Base-by-base conservation (phyloP, 1,140 invertebrate genomes). In the Nomia melanderi region DNA sequence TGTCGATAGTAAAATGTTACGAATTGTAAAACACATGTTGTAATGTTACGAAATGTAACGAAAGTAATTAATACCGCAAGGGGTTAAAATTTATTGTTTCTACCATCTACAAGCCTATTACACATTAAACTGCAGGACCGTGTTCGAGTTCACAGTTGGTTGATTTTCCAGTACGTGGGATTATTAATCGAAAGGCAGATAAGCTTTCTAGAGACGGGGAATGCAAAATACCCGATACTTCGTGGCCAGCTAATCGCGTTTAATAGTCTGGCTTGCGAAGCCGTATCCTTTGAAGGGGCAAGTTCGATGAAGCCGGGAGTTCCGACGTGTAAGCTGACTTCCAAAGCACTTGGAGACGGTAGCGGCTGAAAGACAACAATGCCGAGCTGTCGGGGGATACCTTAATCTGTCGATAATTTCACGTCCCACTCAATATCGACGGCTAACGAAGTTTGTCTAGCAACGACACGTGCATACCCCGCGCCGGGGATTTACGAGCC, bases 391-490 rank as follows among this genome's bases (percentile, higher is more conserved):
- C 63, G 36, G 12, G 14, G 33, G n/a, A 66, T 33, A 66, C n/a
- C 72, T 62, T 77, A 77, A 77, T 77, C 75, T 71, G 66, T 77
- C 66, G 75, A 77, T 71, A 71, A 77, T 70, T 66, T 62, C 53
- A 20, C 36, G 36, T 57, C 59, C 23, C 20, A 41, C 12, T 31
- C 59, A 44, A 59, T 78, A 73, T 74, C 69, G 60, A 12, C 41
- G 8, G 11, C 59, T 41, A 47, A 72, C 54, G 39, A 65, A 65
- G 67, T 77, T 77, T 77, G 75, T 71, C 74, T 62, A 77, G 8
- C 74, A 62, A 23, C 53, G 54, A 69, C 64, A 67, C 63, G 60
- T 54, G 60, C 71, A 33, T 17, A 41, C n/a, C 20, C 14, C 17
- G 33, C 25, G 4, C 31, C 54, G 23, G 3, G 67, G 44, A 77